phyloP scores from a whole-genome alignment of 2,888 invertebrate species.

The Fragum whitleyi region DNA sequence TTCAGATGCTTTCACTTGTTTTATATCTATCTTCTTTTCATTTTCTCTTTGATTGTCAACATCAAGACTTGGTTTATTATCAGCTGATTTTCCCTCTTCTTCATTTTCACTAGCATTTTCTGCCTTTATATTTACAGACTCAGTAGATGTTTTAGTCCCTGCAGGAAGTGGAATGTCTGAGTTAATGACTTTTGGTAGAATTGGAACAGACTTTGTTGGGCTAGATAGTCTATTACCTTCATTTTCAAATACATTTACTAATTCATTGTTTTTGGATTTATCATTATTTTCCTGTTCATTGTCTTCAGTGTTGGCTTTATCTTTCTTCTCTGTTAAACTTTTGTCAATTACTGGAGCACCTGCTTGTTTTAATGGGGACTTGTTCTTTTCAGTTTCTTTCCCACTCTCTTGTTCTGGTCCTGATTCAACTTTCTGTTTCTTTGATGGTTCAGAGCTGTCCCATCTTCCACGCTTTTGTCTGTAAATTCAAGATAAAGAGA shows the following conservation, averaged over 20 bases:
- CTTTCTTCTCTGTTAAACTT: not conserved
- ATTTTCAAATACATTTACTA: conserved; percentile 41
- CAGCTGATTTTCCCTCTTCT: conserved; percentile 22
- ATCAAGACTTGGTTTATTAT: not conserved
- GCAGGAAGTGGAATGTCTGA: conserved; percentile 47
- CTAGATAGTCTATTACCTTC: conserved; percentile 1
- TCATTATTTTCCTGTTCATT: not conserved
- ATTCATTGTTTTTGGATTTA: not conserved
- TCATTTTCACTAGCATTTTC: conserved; percentile 11
- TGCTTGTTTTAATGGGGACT: not conserved
- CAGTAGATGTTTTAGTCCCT: not conserved
- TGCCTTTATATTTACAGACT: not conserved
- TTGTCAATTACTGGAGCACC: not conserved
- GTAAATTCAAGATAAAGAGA: conserved; percentile 14
- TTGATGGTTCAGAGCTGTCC: conserved; percentile 49
- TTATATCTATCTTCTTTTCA: conserved; percentile 3
- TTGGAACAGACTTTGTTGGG: conserved; percentile 35
- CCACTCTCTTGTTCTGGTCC: conserved; percentile 27
- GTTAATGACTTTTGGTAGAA: conserved; percentile 55
- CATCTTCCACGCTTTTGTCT: conserved; percentile 61
- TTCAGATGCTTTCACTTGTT: conserved; percentile 26
- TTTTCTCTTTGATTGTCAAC: not conserved
- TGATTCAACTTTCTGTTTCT: conserved; percentile 28
- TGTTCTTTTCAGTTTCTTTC: conserved; percentile 34
- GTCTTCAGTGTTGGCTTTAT: not conserved